Conservation (phyloP, 2,888 invertebrate species). For the Parasteatoda lunata region DNA sequence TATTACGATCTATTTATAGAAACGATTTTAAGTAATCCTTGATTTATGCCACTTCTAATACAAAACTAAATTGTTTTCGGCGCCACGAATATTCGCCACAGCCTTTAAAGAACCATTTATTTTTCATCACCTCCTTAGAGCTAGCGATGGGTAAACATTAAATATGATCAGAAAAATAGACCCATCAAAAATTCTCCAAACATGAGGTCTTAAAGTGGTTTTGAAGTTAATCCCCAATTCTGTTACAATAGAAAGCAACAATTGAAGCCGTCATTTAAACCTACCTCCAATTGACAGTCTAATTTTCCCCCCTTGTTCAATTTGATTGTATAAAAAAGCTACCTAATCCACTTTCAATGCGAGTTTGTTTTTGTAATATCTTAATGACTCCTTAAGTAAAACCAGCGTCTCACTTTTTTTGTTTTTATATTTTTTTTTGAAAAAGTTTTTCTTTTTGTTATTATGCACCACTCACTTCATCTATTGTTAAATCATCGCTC, state of each 20-base stretch:
- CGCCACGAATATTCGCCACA: no score
- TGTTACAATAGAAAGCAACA: conserved; percentile 24
- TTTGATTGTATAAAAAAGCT: conserved; percentile 39
- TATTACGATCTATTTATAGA: no score
- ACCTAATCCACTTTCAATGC: conserved; percentile 59
- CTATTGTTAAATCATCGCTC: conserved; percentile 41
- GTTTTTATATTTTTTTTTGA: neutral
- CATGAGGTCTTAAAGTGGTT: conserved; percentile 23
- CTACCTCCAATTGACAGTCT: conserved; percentile 60
- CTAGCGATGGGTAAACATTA: neutral
- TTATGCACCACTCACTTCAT: neutral
- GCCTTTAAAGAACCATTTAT: neutral
- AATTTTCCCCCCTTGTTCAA: conserved; percentile 34
- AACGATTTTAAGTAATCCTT: no score
- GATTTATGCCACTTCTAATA: no score
- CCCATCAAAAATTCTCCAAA: conserved; percentile 16
- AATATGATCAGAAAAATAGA: neutral
- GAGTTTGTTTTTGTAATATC: conserved; percentile 68
- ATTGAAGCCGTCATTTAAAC: conserved; percentile 29
- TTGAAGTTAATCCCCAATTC: conserved; percentile 47
- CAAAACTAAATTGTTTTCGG: no score
- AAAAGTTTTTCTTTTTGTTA: conserved; percentile 41
- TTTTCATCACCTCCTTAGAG: neutral
- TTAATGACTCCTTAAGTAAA: conserved; percentile 56
- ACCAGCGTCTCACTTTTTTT: conserved; percentile 1